Base-by-base conservation (phyloP, 1,140 invertebrate species). In the Bathynomus jamesi region DNA sequence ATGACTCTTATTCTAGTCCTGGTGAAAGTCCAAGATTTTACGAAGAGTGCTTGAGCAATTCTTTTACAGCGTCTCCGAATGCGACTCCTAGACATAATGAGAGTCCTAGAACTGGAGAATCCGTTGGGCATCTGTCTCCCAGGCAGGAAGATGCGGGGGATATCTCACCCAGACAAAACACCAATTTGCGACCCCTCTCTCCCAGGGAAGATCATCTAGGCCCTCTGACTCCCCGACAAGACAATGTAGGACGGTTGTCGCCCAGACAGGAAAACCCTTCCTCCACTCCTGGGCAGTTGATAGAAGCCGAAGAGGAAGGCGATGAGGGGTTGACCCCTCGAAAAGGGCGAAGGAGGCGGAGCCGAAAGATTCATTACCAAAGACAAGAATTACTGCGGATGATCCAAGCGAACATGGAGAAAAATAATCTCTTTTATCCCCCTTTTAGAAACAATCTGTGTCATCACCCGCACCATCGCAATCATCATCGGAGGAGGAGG, bases 391-490 rank as follows among this genome's bases (percentile, higher is more conserved):
- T 93, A 74, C 87, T 92, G 68, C 90, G 92, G 83, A 90, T 94
- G 76, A 91, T 94, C 78, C 89, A 93, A 82, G 90, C 91, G 70
- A 94, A 93, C 81, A 93, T 94, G 91, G 91, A 93, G 82, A 91
- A 93, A 83, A 93, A 94, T 82, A 91, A 92, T 82, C 84, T 90
- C 84, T 89, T 88, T 78, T 79, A 72, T 63, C 70, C 69, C 10
- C 73, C 73, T 8, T 53, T 75, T 0, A 67, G 40, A 53, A 70
- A 75, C 31, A 70, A 65, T 28, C 40, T 65, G 4, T 65, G 67
- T 24, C 46, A 67, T 21, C 63, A 70, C 30, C 63, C 65, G 11
- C 67, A 72, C 70, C 8, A 28, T 31, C 30, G n/a, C 7, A 64
- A 64, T 64, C 30, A 31, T 5, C 24, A 64, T 31, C 13, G 62